Base-by-base conservation (phyloP, 2,797 vertebrate genomes). In the Cirrhinus mrigala region DNA sequence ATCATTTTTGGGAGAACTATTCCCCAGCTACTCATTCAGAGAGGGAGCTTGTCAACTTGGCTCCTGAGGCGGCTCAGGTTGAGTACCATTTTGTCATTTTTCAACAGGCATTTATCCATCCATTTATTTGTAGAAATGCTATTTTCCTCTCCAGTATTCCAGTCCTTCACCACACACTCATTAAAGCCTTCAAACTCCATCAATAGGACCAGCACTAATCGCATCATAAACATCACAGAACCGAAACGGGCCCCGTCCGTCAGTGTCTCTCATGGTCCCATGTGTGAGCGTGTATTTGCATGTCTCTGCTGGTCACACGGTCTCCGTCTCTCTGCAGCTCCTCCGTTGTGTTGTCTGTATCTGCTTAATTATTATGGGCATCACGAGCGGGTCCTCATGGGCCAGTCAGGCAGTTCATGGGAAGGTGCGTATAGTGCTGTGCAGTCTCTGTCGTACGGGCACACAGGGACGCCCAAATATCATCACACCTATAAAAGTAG, bases 281-380 rank as follows among this genome's bases (percentile, higher is more conserved):
- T 82, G 68, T 82, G 56, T 60, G 27, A 48, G 68, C 64, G 24
- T 87, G n/a, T 85, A 33, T 75, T 52, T 81, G 84, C 79, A 80
- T 81, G 77, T 81, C 54, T 83, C 24, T 90, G 62, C 85, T 85
- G 69, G 86, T 91, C 82, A 90, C 85, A 83, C 77, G 18, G 77
- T 89, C 84, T 89, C 80, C 84, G 69, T 89, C 81, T 91, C 87
- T 90, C 89, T 87, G 88, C 90, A 90, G 91, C 89, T 87, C 82
- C 85, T 74, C 87, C 88, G 2, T 85, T 90, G 82, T 92, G 90
- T 92, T 90, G 90, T 91, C 88, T 90, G 85, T 90, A 85, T 85
- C 87, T 91, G 54, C 88, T 91, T 91, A 88, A 88, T 90, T 90
- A 90, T 92, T 89, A 90, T 86, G 89, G 89, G 74, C 89, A 89